Evolutionary conservation across 2,797 vertebrate genomes (phyloP), one percentile per base, ranked within the genome.

Genomic region (Cyprinella venusta): DNA sequence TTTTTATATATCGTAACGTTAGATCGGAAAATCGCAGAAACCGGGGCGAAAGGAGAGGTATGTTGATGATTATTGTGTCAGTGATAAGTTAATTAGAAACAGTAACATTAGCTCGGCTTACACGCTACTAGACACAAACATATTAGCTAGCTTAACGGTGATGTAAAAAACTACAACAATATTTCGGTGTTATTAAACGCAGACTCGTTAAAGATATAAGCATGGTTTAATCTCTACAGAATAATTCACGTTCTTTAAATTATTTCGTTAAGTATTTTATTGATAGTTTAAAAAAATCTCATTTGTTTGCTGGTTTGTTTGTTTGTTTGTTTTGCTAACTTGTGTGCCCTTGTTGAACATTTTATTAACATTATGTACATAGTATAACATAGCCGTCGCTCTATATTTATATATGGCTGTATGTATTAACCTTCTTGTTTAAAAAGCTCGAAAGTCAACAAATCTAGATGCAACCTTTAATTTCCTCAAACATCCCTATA

Each of bases 261-360:
- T 64, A 18, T 61, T 50, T 13, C 4, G 36, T 4, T 33, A 21
- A 45, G 77, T 6, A 16, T 26, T 18, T 36, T 19, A 8, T 45
- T 45, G 64, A 6, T 45, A 30, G 52, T 80, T 24, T 21, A 5
- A 71, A 21, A n/a, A 10, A n/a, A 33, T 12, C 21, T 61, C 12
- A 71, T 70, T 61, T 80, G 79, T 80, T 71, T 71, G 79, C 38
- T 26, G 38, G 8, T 71, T 80, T 59, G 24, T 80, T 71, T 80
- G 24, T 80, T 71, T 80, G 19, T 54, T 74, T 76, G 72, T 40
- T 40, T 59, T 59, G 67, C 67, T 70, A 80, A 80, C 52, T 70
- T 30, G 36, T 59, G 74, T 79, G 50, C 10, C 24, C 0, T 21
- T 80, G 50, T 8, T 24, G 6, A 13, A 59, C 64, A 42, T 69